phyloP scores from a whole-genome alignment of 2,797 vertebrate genomes.

The Sphaeramia orbicularis region DNA sequence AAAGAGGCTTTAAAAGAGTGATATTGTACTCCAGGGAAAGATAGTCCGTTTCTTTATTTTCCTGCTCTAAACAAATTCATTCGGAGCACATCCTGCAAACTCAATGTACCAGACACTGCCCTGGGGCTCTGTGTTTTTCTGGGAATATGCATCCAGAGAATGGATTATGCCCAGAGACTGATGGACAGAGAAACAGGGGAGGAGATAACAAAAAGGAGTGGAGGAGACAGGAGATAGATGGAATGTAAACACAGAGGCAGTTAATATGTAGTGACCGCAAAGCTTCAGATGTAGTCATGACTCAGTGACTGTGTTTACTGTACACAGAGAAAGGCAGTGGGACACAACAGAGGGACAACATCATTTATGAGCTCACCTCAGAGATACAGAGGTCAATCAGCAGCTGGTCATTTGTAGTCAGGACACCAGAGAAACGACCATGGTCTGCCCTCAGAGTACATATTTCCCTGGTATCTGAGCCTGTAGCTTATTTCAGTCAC shows the following conservation, averaged over 20 bases:
- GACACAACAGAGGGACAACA: slow-evolving; percentile 48
- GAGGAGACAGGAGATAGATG: slow-evolving; percentile 37
- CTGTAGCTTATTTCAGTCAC: slow-evolving; percentile 19
- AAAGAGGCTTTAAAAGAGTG: slow-evolving; percentile 44
- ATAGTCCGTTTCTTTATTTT: slow-evolving; percentile 13
- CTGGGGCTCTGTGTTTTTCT: slow-evolving; percentile 38
- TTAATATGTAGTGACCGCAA: slow-evolving; percentile 61
- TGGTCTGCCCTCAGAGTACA: slow-evolving; percentile 11
- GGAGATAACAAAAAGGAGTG: slow-evolving; percentile 30
- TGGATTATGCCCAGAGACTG: slow-evolving; percentile 25
- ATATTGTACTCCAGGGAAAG: slow-evolving; percentile 12
- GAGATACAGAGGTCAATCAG: slow-evolving; percentile 46
- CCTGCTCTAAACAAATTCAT: slow-evolving; percentile 39
- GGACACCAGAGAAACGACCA: background rate
- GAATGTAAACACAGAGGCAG: slow-evolving; percentile 65
- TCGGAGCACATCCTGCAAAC: slow-evolving; percentile 43
- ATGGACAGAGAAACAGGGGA: slow-evolving; percentile 17
- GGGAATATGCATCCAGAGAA: slow-evolving; percentile 15
- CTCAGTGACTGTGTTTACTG: slow-evolving; percentile 72
- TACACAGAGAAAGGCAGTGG: slow-evolving; percentile 46
- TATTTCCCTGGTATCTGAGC: slow-evolving; percentile 15
- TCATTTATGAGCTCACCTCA: slow-evolving; percentile 51
- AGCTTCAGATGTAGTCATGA: slow-evolving; percentile 66
- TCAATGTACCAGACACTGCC: slow-evolving; percentile 40
- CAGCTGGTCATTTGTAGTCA: slow-evolving; percentile 31